Base-by-base conservation (phyloP, 2,888 invertebrate genomes). In the Chrysolina oricalcia region DNA sequence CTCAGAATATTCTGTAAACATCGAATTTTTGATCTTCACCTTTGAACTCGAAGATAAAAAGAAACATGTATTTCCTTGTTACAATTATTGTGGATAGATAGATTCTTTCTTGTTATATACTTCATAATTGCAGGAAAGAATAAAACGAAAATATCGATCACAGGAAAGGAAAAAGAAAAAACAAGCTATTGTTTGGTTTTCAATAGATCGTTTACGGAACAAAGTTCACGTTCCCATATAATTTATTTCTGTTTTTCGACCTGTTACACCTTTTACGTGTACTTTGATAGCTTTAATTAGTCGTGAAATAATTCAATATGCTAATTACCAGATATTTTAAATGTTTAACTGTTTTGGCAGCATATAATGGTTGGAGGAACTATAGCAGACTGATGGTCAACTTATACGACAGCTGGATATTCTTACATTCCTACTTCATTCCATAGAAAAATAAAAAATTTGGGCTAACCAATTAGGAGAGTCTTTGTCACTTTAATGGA, bases 211-310 rank as follows among this genome's bases (percentile, higher is more conserved):
- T 53, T 53, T 17, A 19, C 17, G 11, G 50, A 53, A 53, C 53
- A 53, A 19, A 53, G 53, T 21, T 53, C 21, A 53, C 53, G 11
- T 53, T 53, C 53, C 19, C 53, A 53, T 53, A 53, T 21, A 53
- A 19, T 21, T 53, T 53, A 53, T 53, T 21, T 53, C 50, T 53
- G 53, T 53, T 23, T 13, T 21, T 53, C 9, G 11, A 53, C 53
- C 21, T 53, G 53, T 53, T 13, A 53, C 21, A 53, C 53, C 53
- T 53, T 53, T 53, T 53, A 53, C 53, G 21, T 53, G 53, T 53
- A 53, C 13, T 13, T 21, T 53, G 17, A 53, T 19, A 21, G 53
- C 53, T 53, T 53, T 53, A 53, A 53, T 53, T 53, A 53, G 21
- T 53, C 53, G 53, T 21, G 19, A 53, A 53, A 21, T 53, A 53